phyloP scores from a whole-genome alignment of 64 coral and sea anemone species.

The Montipora efflorescens region DNA sequence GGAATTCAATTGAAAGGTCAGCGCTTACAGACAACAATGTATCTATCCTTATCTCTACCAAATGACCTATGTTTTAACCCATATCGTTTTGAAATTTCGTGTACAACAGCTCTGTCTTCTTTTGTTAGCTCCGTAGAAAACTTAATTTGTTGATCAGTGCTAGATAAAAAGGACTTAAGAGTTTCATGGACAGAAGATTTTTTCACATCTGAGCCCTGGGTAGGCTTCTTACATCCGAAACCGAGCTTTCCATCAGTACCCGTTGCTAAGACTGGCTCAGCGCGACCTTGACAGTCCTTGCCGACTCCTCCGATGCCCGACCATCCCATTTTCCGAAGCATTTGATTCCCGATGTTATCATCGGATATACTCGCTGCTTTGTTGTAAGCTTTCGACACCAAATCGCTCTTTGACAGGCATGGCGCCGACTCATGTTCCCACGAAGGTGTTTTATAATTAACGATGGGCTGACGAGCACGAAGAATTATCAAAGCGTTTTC shows the following conservation, averaged over 20 bases:
- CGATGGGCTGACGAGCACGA: conserved; percentile 76
- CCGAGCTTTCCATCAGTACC: conserved; percentile 80
- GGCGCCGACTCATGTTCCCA: conserved; percentile 47
- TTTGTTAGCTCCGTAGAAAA: conserved; percentile 88
- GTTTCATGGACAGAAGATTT: conserved; percentile 63
- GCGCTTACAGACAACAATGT: conserved; percentile 86
- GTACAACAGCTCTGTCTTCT: conserved; percentile 83
- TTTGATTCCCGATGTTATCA: conserved; percentile 86
- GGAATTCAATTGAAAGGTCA: background rate
- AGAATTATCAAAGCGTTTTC: conserved; percentile 82
- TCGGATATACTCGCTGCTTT: conserved; percentile 80
- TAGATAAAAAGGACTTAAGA: conserved; percentile 81
- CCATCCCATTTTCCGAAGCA: conserved; percentile 97
- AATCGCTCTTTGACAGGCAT: conserved; percentile 66
- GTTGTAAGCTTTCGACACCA: conserved; percentile 66
- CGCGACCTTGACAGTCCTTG: conserved; percentile 80
- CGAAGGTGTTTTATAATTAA: conserved; percentile 16
- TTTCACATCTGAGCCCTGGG: conserved; percentile 7
- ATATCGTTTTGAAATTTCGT: conserved; percentile 64
- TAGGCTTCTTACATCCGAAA: conserved; percentile 40
- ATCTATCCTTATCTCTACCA: conserved; percentile 80
- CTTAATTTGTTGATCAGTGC: conserved; percentile 61
- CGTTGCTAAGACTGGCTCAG: conserved; percentile 77
- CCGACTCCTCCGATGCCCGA: conserved; percentile 82
- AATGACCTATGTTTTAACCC: conserved; percentile 75